Conservation (phyloP, 2,888 invertebrate species). For the Phyto melanocephala region DNA sequence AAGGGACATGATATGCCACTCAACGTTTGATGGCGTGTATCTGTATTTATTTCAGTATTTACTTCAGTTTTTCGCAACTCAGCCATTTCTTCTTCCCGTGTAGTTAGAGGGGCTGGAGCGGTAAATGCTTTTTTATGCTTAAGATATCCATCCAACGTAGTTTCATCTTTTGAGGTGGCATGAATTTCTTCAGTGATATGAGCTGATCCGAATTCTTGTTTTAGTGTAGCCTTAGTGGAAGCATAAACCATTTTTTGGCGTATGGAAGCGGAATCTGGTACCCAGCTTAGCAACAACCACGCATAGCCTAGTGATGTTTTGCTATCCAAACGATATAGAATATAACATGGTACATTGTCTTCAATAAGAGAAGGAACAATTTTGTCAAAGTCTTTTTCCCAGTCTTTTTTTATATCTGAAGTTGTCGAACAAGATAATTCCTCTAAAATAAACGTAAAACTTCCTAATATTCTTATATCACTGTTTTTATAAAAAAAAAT, state of each 20-base stretch:
- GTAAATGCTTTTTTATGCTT: conserved; percentile 87
- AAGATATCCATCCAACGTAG: conserved; percentile 89
- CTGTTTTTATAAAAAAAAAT: conserved; percentile 23
- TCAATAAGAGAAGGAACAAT: conserved; percentile 85
- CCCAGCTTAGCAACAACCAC: conserved; percentile 97
- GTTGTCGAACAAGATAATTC: conserved; percentile 85
- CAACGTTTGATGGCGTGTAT: conserved; percentile 92
- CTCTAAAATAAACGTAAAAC: conserved; percentile 80
- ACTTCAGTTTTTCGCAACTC: conserved; percentile 87
- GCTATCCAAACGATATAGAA: conserved; percentile 90
- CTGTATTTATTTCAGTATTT: conserved; percentile 87
- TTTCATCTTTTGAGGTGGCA: conserved; percentile 90
- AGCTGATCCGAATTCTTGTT: conserved; percentile 96
- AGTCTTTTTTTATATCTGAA: conserved; percentile 84
- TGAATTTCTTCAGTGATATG: conserved; percentile 97
- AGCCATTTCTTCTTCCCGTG: conserved; percentile 90
- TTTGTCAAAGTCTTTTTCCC: conserved; percentile 93
- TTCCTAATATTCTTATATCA: background rate
- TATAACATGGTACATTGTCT: conserved; percentile 92
- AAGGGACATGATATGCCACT: conserved; percentile 95
- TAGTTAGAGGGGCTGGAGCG: conserved; percentile 94
- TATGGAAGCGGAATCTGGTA: conserved; percentile 93
- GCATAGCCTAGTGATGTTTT: conserved; percentile 90
- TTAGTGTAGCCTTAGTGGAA: conserved; percentile 87
- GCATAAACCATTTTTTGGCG: conserved; percentile 78